Evolutionary conservation across 1,140 invertebrate genomes (phyloP).

Genomic region (Zaprionus ornatus): DNA sequence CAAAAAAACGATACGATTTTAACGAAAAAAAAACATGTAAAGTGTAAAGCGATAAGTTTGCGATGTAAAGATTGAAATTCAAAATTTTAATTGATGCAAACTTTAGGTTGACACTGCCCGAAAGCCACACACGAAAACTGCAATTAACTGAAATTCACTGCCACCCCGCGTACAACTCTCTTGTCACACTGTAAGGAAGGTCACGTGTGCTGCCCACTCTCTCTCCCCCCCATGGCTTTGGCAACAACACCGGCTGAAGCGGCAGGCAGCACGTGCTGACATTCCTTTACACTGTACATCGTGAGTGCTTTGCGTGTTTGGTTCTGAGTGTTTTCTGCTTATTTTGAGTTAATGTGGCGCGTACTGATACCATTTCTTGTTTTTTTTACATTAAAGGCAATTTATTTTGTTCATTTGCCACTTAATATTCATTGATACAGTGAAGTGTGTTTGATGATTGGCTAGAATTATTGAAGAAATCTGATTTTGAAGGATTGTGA

Average conservation of each 20-base stretch:
- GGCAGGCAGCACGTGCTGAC: slow-evolving; percentile 37
- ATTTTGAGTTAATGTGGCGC: slow-evolving; percentile 66
- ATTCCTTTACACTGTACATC: slow-evolving; percentile 16
- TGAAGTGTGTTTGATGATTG: slow-evolving; percentile 34
- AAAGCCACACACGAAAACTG: background rate
- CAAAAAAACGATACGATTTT: slow-evolving; percentile 25
- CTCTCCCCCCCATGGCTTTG: slow-evolving; percentile 60
- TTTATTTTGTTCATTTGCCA: slow-evolving; percentile 52
- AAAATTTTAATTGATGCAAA: slow-evolving; percentile 63
- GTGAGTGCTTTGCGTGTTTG: slow-evolving; percentile 4
- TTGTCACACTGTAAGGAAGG: background rate
- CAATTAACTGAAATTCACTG: slow-evolving; percentile 6
- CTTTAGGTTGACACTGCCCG: slow-evolving; percentile 36
- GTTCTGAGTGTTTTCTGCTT: slow-evolving; percentile 23
- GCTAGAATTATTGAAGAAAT: slow-evolving; percentile 33
- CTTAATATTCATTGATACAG: slow-evolving; percentile 57
- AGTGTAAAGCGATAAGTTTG: slow-evolving; percentile 33
- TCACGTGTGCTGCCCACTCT: slow-evolving; percentile 44
- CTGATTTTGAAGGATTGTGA: slow-evolving; percentile 46
- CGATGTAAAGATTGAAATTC: slow-evolving; percentile 60
- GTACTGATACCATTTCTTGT: slow-evolving; percentile 67
- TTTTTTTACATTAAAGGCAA: slow-evolving; percentile 48
- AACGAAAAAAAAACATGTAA: slow-evolving; percentile 29
- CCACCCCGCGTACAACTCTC: background rate
- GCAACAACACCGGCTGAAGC: slow-evolving; percentile 37